These are phyloP conservation scores for Porites australiensis DNA, from an alignment of 64 coral and sea anemone genomes.

Conservation along the genomic window DNA sequence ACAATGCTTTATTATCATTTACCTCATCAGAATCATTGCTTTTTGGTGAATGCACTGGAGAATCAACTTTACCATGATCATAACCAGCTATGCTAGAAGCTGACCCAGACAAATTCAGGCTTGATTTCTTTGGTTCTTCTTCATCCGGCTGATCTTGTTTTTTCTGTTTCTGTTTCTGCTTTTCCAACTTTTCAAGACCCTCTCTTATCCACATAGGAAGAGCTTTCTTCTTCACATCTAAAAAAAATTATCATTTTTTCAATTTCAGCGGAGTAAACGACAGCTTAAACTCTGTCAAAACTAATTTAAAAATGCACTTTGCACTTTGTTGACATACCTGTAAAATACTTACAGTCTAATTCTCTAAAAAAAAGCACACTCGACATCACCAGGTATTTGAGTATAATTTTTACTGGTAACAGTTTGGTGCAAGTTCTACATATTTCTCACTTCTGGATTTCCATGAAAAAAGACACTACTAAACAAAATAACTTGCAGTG, in stretches of 20 bases:
- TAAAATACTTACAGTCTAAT: too few species aligned
- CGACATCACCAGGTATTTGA: too few species aligned
- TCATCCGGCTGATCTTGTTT: slow-evolving; percentile 64
- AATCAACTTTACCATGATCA: slow-evolving; percentile 84
- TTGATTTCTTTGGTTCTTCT: slow-evolving; percentile 77
- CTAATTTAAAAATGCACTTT: neutral
- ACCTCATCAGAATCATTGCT: slow-evolving; percentile 74
- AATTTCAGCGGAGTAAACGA: neutral
- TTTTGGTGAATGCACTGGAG: slow-evolving; percentile 73
- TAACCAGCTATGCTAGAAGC: slow-evolving; percentile 82
- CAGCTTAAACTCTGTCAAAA: neutral
- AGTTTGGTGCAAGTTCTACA: too few species aligned
- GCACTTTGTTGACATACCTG: too few species aligned
- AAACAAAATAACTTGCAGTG: too few species aligned
- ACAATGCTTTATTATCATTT: too few species aligned
- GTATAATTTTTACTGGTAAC: too few species aligned
- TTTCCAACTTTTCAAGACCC: slow-evolving; percentile 96
- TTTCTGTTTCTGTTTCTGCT: slow-evolving; percentile 92
- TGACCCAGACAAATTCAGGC: slow-evolving; percentile 76
- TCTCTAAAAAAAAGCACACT: too few species aligned
- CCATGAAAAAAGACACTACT: too few species aligned
- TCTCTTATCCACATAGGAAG: slow-evolving; percentile 98
- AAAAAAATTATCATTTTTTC: slow-evolving; percentile 16
- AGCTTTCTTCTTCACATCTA: slow-evolving; percentile 96
- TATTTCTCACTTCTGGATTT: too few species aligned